Percentiles rank a stretch among this genome's conserved stretches.
phyloP scores from a whole-genome alignment of 2,113 vertebrate species.

The Laterallus jamaicensis region DNA sequence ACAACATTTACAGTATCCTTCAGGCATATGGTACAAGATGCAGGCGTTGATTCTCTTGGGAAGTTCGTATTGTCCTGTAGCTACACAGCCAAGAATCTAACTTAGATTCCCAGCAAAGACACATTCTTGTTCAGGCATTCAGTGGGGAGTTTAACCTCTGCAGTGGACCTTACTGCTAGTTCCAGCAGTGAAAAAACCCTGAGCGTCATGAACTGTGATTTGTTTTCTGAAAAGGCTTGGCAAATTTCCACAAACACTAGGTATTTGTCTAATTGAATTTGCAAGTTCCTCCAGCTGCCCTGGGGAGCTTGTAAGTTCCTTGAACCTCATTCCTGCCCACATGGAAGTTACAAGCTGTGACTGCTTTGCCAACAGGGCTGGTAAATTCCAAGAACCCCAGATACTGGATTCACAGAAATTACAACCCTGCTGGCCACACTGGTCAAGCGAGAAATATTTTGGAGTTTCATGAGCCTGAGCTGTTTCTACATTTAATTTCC shows the following conservation, averaged over 20 bases:
- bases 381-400: constrained; percentile 54
- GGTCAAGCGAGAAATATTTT: constrained; percentile 10
- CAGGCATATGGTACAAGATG: not conserved
- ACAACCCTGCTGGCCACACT: constrained; percentile 32
- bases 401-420: constrained; percentile 55
- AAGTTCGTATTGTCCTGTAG: not conserved
- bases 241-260: not conserved
- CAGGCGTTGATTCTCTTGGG: not conserved
- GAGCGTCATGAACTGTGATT: not conserved
- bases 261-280: constrained; percentile 27
- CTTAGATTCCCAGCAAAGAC: not conserved
- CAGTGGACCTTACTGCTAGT: not conserved
- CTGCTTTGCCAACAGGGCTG: constrained; percentile 13
- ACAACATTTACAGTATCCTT: not conserved
- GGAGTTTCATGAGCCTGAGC: constrained; percentile 19
- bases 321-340: not conserved
- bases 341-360: not conserved
- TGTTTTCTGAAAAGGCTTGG: constrained; percentile 14
- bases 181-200: not conserved
- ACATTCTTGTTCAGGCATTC: not conserved
- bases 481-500: constrained; percentile 17
- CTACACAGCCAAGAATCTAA: not conserved
- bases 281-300: constrained; percentile 16
- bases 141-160: not conserved
- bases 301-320: constrained; percentile 33